phyloP scores from a whole-genome alignment of 2,888 invertebrate genomes.

The Laspeyria flexula region DNA sequence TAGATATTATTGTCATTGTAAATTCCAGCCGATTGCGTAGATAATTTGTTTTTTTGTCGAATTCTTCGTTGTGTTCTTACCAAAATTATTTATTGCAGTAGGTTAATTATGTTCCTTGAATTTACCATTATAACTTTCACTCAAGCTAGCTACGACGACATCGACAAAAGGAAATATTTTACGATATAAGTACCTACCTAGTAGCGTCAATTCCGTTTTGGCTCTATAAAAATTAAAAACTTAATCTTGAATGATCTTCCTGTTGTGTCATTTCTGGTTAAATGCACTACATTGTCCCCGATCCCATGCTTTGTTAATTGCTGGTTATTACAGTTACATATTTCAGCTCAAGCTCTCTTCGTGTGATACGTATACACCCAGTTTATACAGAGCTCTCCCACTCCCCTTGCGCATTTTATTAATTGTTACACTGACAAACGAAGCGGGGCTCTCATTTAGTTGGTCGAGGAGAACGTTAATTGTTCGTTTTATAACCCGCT shows the following conservation, averaged over 20 bases:
- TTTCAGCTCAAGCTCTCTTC: conserved; percentile 60
- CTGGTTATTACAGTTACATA: conserved; percentile 80
- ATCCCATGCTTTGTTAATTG: conserved; percentile 81
- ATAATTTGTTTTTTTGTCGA: conserved; percentile 16
- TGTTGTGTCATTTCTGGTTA: conserved; percentile 50
- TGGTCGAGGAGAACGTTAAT: conserved; percentile 72
- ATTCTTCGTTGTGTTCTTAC: conserved; percentile 1
- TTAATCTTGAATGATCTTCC: conserved; percentile 46
- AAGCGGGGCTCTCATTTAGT: conserved; percentile 57
- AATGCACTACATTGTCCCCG: conserved; percentile 67
- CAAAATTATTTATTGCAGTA: no score
- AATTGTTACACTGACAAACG: conserved; percentile 41
- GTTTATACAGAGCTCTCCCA: conserved; percentile 51
- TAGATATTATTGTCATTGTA: conserved; percentile 40
- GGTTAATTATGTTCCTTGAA: no score
- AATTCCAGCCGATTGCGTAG: conserved; percentile 31
- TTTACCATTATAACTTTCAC: no score
- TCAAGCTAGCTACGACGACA: no score
- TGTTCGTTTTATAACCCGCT: conserved; percentile 82
- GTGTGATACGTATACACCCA: conserved; percentile 66
- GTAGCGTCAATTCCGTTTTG: no score
- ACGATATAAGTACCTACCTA: no score
- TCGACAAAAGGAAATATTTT: no score
- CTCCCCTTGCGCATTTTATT: conserved; percentile 40
- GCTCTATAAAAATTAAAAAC: no score